A percentile compares a stretch with the other conserved stretches of the same genome.
Evolutionary conservation across 1,140 invertebrate genomes (phyloP).

Genomic region (Drosophila pallidifrons): DNA sequence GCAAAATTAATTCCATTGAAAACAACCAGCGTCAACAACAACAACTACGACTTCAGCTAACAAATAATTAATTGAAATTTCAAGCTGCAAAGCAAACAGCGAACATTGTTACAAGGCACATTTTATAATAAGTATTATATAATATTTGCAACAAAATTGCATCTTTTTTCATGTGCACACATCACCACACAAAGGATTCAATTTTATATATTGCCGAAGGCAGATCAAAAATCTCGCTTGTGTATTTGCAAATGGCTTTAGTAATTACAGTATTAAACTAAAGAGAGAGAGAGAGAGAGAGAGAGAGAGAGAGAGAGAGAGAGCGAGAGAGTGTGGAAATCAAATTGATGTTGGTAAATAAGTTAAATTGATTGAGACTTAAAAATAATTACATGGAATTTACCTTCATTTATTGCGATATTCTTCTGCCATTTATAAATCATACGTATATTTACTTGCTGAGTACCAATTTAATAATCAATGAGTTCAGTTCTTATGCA

Average conservation of each 20-base stretch:
- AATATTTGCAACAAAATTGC: slow-evolving; percentile 6
- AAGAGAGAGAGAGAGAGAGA: not conserved
- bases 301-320: not conserved
- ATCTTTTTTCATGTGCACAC: slow-evolving; percentile 1
- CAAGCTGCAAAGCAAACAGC: slow-evolving; percentile 15
- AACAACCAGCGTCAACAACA: slow-evolving; percentile 16
- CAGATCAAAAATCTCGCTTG: not conserved
- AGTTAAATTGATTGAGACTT: slow-evolving; percentile 47
- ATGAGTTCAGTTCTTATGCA: no score
- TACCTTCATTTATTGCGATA: slow-evolving; percentile 15
- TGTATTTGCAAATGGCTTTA: slow-evolving; percentile 46
- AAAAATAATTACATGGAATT: slow-evolving; percentile 44
- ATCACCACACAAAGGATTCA: no score
- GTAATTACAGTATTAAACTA: slow-evolving; percentile 42
- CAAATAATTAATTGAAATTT: slow-evolving; percentile 54
- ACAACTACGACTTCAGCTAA: slow-evolving; percentile 10
- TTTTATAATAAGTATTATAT: slow-evolving; percentile 42
- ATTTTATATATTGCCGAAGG: slow-evolving; percentile 23
- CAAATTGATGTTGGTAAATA: slow-evolving; percentile 54
- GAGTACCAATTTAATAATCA: no score
- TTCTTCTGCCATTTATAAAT: not conserved
- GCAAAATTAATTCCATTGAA: slow-evolving; percentile 45
- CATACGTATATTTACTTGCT: no score
- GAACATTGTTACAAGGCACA: not conserved
- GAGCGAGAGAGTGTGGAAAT: not conserved